phyloP scores from a whole-genome alignment of 1,140 invertebrate species.

The Leptinotarsa undecemlineata region DNA sequence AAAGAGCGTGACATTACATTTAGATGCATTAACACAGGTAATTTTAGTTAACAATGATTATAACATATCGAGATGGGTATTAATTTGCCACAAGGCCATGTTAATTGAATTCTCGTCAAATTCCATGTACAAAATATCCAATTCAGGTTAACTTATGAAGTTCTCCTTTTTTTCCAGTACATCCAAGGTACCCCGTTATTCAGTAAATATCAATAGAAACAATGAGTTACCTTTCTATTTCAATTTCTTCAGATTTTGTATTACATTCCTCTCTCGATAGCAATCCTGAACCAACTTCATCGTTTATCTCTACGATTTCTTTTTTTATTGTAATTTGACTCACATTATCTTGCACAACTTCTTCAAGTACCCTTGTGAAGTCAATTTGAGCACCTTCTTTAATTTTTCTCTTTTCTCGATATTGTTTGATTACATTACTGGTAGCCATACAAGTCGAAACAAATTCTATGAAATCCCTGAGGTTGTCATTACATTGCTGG shows the following conservation, averaged over 20 bases:
- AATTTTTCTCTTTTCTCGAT: neutral
- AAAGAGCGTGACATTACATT: too few relatives aligned
- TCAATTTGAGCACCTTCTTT: neutral
- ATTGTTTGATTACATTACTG: neutral
- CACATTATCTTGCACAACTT: too few relatives aligned
- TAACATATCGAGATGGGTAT: too few relatives aligned
- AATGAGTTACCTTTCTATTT: neutral
- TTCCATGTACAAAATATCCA: too few relatives aligned
- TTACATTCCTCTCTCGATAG: neutral
- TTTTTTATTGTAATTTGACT: neutral
- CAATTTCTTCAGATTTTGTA: neutral
- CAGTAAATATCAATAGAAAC: neutral
- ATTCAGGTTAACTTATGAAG: too few relatives aligned
- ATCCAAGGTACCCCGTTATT: too few relatives aligned
- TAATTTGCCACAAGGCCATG: too few relatives aligned
- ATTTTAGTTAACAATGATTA: too few relatives aligned
- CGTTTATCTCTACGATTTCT: neutral
- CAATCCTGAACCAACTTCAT: neutral
- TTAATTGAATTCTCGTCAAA: too few relatives aligned
- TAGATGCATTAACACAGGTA: too few relatives aligned
- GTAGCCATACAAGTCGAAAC: neutral
- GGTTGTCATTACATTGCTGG: slow-evolving; percentile 2
- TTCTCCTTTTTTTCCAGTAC: too few relatives aligned
- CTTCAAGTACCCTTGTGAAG: neutral
- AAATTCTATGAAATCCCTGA: neutral